Base-by-base conservation (phyloP, 2,113 vertebrate genomes). In the Ammodytes dubius region DNA sequence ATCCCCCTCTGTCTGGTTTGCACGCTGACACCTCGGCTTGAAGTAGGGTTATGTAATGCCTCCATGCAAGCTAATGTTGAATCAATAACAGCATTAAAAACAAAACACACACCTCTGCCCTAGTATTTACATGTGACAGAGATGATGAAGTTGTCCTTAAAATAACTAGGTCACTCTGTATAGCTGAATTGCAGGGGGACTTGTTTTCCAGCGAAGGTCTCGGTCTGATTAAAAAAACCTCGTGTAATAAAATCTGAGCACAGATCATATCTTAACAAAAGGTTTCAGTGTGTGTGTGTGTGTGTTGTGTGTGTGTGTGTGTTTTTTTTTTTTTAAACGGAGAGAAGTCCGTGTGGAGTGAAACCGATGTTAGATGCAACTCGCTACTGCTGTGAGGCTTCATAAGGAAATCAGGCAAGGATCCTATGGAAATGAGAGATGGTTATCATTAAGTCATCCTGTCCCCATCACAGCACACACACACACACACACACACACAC, bases 321-420 rank as follows among this genome's bases (percentile, higher is more conserved):
- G 27, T 27, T 1, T 27, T 1, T 27, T 37, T 1, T 64, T 35
- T 13, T 52, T 80, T 19, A 7, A 11, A 9, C 10, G 8, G 56
- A 56, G 12, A n/a, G 35, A 40, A 59, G 53, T 47, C 0, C 0
- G 7, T 1, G 45, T 79, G 46, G 15, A 45, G 1, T 4, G 15
- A 70, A 72, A 61, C 15, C 9, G 0, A 57, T 71, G 9, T 84
- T 77, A 86, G 56, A 19, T 39, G 73, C 12, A 1, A 17, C 3
- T 37, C 6, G 27, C 45, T 35, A 19, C 70, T 85, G 75, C 76
- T 88, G 66, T 71, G 60, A 67, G 61, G 78, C 75, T 71, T 53
- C 77, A 83, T 69, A 67, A 88, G 85, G 89, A 91, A 83, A 89
- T 82, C 81, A 78, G 79, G 81, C 74, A 74, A 87, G 73, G 67